Evolutionary conservation across 2,113 vertebrate species (phyloP), one percentile per base, ranked within the genome.

Genomic region (Ammodytes marinus): DNA sequence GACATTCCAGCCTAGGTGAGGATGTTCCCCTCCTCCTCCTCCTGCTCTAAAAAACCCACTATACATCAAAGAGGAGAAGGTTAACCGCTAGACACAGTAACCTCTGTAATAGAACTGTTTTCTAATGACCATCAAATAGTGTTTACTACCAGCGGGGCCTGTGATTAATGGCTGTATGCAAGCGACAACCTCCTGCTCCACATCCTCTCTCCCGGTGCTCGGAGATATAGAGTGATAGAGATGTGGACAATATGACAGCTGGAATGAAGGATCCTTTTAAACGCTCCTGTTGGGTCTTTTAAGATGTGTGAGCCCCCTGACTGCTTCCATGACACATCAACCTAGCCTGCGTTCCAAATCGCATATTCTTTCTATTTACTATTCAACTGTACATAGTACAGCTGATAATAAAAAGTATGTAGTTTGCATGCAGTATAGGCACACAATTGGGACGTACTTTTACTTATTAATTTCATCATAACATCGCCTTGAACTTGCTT

Each of bases 91-190:
- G 88, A 91, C 87, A 91, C 82, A 58, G 89, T 93, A 89, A 94
- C 91, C 93, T 86, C 89, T 89, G 90, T 91, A 92, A 92, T 90
- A 91, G 71, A 93, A 89, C 84, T 88, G 85, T 86, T 93, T 91
- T 90, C 87, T 92, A 92, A 93, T 94, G 93, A 91, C 93, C 91
- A 93, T 93, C 89, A 91, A 86, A 91, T 61, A 79, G 76, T 88
- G 78, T 93, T 93, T 93, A 92, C 89, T 87, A 89, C 85, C 83
- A 27, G 47, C 82, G 69, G 84, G 69, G 60, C 50, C 47, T 77
- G 82, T 90, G 92, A 94, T 93, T 89, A 92, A 94, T 93, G 74
- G 82, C 68, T 19, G 66, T 40, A 77, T 68, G 84, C 78, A 83
- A 19, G 5, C 27, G 85, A 45, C 72, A 67, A 39, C 69, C 77